Evolutionary conservation across 2,113 vertebrate genomes (phyloP).

Genomic region (Oncorhynchus masou): DNA sequence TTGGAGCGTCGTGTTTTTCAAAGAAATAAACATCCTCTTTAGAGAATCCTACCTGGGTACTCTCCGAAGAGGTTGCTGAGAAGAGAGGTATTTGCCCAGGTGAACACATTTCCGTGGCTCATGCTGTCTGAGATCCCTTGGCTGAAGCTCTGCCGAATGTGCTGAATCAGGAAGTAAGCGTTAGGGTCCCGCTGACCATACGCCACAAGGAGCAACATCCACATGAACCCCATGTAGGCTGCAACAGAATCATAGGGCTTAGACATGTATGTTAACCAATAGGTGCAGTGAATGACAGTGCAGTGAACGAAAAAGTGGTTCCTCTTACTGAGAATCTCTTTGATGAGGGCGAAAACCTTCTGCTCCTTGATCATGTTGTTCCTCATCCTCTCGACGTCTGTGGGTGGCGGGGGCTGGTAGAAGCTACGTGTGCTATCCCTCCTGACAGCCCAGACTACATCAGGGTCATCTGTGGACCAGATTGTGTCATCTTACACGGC

Average conservation of each 20-base stretch:
- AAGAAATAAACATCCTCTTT: not conserved
- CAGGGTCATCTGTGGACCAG: constrained; percentile 70
- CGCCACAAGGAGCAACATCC: constrained; percentile 90
- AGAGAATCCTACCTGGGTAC: constrained; percentile 75
- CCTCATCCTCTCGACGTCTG: constrained; percentile 85
- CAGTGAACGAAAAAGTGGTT: not conserved
- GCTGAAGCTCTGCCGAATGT: constrained; percentile 87
- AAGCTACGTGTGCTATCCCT: constrained; percentile 82
- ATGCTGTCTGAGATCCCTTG: constrained; percentile 74
- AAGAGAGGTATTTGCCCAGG: constrained; percentile 86
- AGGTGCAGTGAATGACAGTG: not conserved
- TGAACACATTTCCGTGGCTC: constrained; percentile 82
- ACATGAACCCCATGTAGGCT: constrained; percentile 90
- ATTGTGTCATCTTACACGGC: too few species aligned
- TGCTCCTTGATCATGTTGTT: constrained; percentile 83
- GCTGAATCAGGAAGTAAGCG: constrained; percentile 85
- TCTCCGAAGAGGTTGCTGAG: constrained; percentile 83
- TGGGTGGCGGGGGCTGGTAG: constrained; percentile 82
- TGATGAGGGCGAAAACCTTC: constrained; percentile 85
- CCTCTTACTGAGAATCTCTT: constrained; percentile 86
- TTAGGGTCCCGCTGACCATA: constrained; percentile 92
- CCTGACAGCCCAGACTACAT: constrained; percentile 64
- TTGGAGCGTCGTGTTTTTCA: not conserved
- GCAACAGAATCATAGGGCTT: constrained; percentile 48
- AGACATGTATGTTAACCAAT: not conserved